Percentiles rank a stretch among this genome's conserved stretches.
phyloP scores from a whole-genome alignment of 2,888 invertebrate species.

The Brachyptera risi region DNA sequence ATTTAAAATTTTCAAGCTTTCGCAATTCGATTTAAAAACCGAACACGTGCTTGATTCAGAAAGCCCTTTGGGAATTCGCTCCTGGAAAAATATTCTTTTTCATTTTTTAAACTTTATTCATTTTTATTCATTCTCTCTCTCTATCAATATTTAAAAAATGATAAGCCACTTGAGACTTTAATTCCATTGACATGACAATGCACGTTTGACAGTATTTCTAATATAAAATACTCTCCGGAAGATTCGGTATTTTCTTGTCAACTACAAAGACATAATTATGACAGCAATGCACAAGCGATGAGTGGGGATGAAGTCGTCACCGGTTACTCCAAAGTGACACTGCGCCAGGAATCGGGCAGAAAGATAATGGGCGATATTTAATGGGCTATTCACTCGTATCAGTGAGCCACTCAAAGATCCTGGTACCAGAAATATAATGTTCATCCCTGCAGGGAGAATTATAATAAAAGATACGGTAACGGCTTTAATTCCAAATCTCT shows the following conservation, averaged over 20 bases:
- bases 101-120: neutral
- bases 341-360: neutral
- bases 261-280: neutral
- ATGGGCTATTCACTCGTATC: slow-evolving; percentile 13
- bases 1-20: slow-evolving; percentile 7
- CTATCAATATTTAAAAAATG: neutral
- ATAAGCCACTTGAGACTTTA: neutral
- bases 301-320: neutral
- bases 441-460: slow-evolving; percentile 9
- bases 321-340: neutral
- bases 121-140: neutral
- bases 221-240: neutral
- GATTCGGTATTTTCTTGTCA: neutral
- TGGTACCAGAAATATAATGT: neutral
- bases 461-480: slow-evolving; percentile 15
- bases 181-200: slow-evolving; percentile 10
- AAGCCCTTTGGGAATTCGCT: slow-evolving; percentile 1
- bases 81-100: neutral
- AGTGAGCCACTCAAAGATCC: neutral
- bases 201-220: slow-evolving; percentile 8
- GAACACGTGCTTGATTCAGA: slow-evolving; percentile 14
- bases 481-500: slow-evolving; percentile 14
- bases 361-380: neutral
- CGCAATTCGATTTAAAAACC: slow-evolving; percentile 17
- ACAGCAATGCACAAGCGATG: neutral